Evolutionary conservation across 2,797 vertebrate genomes (phyloP), one percentile per base, ranked within the genome.

Genomic region (Cirrhinus molitorella): DNA sequence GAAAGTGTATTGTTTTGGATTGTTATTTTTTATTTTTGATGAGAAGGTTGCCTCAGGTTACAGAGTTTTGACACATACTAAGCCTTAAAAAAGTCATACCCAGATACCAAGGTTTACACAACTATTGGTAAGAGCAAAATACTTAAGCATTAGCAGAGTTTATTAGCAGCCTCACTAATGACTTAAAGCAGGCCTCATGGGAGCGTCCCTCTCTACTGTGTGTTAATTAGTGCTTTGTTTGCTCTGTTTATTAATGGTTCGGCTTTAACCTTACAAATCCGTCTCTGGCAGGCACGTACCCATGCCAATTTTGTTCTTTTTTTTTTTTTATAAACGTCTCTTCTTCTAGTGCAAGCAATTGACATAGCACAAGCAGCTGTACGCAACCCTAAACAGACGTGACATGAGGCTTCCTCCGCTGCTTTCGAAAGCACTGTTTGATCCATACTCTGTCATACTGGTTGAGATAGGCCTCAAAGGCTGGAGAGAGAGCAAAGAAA

Each of bases 251-350:
- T 89, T 93, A 91, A 92, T 92, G 51, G 89, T 73, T 0, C 63
- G 1, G 89, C 57, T 92, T 93, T 92, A 92, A 91, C 92, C 90
- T 91, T 81, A 93, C 92, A 93, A 91, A 93, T 92, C 84, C 80
- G 78, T 83, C 25, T 57, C 55, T 3, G 12, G 40, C 84, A 79
- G 68, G 70, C 78, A 57, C 31, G 31, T 37, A 84, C 73, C 12
- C 68, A 14, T 65, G 49, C 68, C 65, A 25, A 13, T 85, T 70
- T 73, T 16, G 17, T 67, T 71, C 23, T 37, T 23, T 9, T 63
- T 45, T 16, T 72, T 55, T 13, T 25, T 28, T n/a, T 34, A 40
- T 43, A 37, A 7, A 37, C 2, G 16, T 45, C 14, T 47, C 16
- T 1, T 72, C 25, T 34, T 63, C 37, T 51, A 66, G 28, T 55